A percentile compares a stretch with the other conserved stretches of the same genome.
phyloP scores from a whole-genome alignment of 2,113 vertebrate species.

The Bubalus kerabau region DNA sequence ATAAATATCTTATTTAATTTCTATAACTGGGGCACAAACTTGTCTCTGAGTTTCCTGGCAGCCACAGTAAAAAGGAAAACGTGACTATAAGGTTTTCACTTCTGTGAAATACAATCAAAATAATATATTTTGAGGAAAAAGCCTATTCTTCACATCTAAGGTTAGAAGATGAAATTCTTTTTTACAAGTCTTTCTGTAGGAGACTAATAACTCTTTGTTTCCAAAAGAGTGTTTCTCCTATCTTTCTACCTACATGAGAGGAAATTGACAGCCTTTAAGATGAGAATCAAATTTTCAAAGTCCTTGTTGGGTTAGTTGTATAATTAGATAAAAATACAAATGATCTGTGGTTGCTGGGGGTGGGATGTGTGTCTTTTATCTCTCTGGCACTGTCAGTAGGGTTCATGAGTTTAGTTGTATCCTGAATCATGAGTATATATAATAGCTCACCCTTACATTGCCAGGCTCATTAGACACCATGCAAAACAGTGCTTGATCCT shows the following conservation, averaged over 20 bases:
- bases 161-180: not conserved
- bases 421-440: conserved; percentile 12
- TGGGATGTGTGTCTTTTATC: not conserved
- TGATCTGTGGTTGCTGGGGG: not conserved
- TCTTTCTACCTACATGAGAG: not conserved
- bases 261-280: not conserved
- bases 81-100: not conserved
- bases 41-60: conserved; percentile 34
- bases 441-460: not conserved
- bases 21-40: not conserved
- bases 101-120: not conserved
- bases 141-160: not conserved
- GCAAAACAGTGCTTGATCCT: not conserved
- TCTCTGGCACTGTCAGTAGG: not conserved
- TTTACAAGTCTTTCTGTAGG: not conserved
- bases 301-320: not conserved
- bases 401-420: not conserved
- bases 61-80: not conserved
- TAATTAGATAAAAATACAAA: not conserved
- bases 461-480: not conserved
- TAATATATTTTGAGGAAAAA: not conserved
- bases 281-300: not conserved
- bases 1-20: conserved; percentile 8
- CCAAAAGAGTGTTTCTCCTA: not conserved
- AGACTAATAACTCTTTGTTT: conserved; percentile 14